Base-by-base conservation (phyloP, 2,888 invertebrate species). In the Neoitamus cyanurus region DNA sequence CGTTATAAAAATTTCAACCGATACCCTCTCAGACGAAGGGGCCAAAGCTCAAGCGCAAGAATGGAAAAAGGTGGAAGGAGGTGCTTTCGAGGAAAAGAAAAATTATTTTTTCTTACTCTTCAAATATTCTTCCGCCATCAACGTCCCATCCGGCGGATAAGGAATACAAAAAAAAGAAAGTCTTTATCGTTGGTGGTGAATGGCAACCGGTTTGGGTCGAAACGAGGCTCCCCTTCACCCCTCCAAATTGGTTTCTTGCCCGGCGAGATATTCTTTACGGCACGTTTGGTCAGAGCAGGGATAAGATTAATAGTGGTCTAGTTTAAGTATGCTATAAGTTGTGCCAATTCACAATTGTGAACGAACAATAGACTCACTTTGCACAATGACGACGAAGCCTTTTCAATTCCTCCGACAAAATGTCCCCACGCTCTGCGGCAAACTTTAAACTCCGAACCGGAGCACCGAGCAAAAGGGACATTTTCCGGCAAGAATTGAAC, bases 251-350 rank as follows among this genome's bases (percentile, higher is more conserved):
- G 69, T 82, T 82, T 82, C 82, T 82, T 82, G 48, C 69, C 69
- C 82, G 28, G 37, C 82, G 15, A 69, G 69, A 69, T 82, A 82
- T 82, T 82, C 82, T 82, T 82, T 82, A 82, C 82, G 37, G 82
- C 82, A 82, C 82, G 82, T 84, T 84, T 84, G 84, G 84, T 77
- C 77, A 68, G 77, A 70, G 77, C 84, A 84, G 77, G 77, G 69
- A 69, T 77, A 84, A 84, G 84, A 84, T 84, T 84, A 84, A 84
- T 84, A 84, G 84, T 84, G 84, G 84, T 84, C 84, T 84, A 84
- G 84, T 84, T 84, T 84, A 84, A 84, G 84, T 84, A 84, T 84
- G 84, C 84, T 69, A 84, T 84, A 84, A 84, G 84, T 84, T 84
- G 75, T 84, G 75, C 84, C 77, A 82, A 82, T 82, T 82, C 82